Evolutionary conservation across 1,140 invertebrate species (phyloP), one percentile per base, ranked within the genome.

Genomic region (Macrostomum lignano): DNA sequence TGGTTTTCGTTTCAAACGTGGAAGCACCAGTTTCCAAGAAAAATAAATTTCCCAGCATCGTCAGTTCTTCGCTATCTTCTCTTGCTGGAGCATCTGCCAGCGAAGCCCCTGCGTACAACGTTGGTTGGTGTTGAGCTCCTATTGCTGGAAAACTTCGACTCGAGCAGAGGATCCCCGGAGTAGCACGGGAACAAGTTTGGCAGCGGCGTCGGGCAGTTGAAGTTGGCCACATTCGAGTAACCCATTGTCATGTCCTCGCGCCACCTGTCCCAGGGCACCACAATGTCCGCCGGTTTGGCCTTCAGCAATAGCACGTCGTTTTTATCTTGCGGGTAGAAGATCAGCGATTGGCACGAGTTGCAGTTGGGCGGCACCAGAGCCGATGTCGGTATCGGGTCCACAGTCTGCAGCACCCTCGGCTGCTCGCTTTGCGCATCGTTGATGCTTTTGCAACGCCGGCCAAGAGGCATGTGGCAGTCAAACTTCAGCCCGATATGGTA

Each of bases 361-460:
- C 32, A 33, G 17, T 33, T 22, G n/a, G 32, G 32, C 5, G 32
- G 13, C 17, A 22, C 26, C 26, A 33, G 20, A 17, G 32, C 32
- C 13, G 32, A 33, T 15, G 26, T 25, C 3, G 32, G 32, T 13
- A 33, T 6, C 10, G 10, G 19, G 11, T 14, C 26, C 14, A 14
- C 14, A 19, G 6, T 20, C 7, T 33, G 22, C 4, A 33, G 19
- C 3, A 33, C 19, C 10, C 20, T 15, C 11, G 32, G 32, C 17
- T 13, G 14, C 10, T 33, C 32, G 24, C 26, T 25, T 33, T 33
- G 32, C 7, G 17, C 19, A 33, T 33, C 32, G 17, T 33, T 25
- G 5, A 33, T 6, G 13, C 11, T n/a, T 15, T 33, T 33, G 17
- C 24, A 21, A 7, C 32, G 17, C 26, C 26, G 32, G 7, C 32